Evolutionary conservation across 1,140 invertebrate species (phyloP).

Genomic region (Venturia canescens): DNA sequence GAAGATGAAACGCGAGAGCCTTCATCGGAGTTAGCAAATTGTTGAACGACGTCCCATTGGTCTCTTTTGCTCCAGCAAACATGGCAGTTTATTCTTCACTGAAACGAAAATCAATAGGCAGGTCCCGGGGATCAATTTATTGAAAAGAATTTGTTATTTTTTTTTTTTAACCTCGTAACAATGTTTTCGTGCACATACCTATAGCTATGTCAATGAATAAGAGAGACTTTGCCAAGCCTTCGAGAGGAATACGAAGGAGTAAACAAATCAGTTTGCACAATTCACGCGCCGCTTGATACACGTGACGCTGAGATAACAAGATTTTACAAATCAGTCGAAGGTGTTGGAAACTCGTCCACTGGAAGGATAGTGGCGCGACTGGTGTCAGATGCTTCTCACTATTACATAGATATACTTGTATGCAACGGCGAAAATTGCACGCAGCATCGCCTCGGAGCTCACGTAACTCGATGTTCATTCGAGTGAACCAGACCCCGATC

Average conservation of each 20-base stretch:
- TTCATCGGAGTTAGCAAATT: too few relatives aligned
- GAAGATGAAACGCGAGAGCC: too few relatives aligned
- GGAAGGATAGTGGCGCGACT: conserved; percentile 4
- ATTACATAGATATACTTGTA: neutral
- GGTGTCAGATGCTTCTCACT: conserved; percentile 8
- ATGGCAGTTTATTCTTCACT: too few relatives aligned
- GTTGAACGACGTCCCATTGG: too few relatives aligned
- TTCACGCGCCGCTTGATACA: conserved; percentile 19
- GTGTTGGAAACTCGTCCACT: conserved; percentile 9
- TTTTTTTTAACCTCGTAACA: too few relatives aligned
- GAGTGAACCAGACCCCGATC: neutral
- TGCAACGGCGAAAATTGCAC: conserved; percentile 9
- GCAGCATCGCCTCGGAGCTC: conserved; percentile 10
- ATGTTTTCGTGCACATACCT: too few relatives aligned
- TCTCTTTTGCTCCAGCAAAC: too few relatives aligned
- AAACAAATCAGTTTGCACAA: conserved; percentile 26
- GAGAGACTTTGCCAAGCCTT: too few relatives aligned
- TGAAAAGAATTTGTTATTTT: too few relatives aligned
- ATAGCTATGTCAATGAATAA: too few relatives aligned
- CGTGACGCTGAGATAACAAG: conserved; percentile 17
- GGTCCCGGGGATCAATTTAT: too few relatives aligned
- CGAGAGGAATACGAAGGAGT: neutral
- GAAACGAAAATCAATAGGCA: too few relatives aligned
- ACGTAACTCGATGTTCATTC: conserved; percentile 25
- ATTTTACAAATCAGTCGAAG: conserved; percentile 3